Conservation (phyloP, 1,140 invertebrate genomes). For the Chlorops oryzae region DNA sequence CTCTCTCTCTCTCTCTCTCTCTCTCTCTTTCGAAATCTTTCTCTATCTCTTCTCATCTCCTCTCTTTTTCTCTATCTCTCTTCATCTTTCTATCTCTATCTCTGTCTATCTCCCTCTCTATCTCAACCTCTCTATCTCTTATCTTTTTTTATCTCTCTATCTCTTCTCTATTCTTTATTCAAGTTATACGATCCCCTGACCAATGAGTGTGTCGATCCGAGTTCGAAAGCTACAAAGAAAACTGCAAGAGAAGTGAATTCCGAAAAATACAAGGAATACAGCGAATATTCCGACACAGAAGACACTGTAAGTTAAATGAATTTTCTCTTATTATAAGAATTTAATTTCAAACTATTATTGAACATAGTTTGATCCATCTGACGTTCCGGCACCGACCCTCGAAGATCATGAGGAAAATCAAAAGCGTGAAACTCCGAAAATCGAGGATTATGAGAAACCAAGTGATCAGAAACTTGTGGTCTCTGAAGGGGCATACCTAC, state of each 20-base stretch:
- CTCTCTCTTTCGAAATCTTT: neutral
- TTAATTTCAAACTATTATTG: neutral
- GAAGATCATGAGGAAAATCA: neutral
- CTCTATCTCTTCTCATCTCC: neutral
- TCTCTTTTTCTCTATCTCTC: too few species aligned
- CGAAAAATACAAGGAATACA: slow-evolving; percentile 19
- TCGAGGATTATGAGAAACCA: neutral
- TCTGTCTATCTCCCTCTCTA: neutral
- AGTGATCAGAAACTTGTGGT: neutral
- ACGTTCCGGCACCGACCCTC: neutral
- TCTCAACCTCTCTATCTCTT: too few species aligned
- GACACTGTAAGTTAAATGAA: neutral
- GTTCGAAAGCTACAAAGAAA: slow-evolving; percentile 24
- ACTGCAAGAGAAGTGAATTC: slow-evolving; percentile 21
- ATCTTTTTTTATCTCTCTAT: neutral
- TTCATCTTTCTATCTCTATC: neutral
- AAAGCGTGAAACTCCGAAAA: neutral
- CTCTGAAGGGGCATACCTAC: slow-evolving; percentile 1
- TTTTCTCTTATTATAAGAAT: neutral
- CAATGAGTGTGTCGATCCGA: slow-evolving; percentile 27
- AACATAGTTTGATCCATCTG: neutral
- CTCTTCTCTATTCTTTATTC: neutral
- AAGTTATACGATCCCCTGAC: slow-evolving; percentile 26
- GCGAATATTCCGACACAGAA: neutral
- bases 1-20: neutral